Percentiles rank a stretch among this genome's conserved stretches.
These are phyloP conservation scores for Prochilodus magdalenae DNA, from an alignment of 2,113 vertebrate genomes.

Conservation along the genomic window DNA sequence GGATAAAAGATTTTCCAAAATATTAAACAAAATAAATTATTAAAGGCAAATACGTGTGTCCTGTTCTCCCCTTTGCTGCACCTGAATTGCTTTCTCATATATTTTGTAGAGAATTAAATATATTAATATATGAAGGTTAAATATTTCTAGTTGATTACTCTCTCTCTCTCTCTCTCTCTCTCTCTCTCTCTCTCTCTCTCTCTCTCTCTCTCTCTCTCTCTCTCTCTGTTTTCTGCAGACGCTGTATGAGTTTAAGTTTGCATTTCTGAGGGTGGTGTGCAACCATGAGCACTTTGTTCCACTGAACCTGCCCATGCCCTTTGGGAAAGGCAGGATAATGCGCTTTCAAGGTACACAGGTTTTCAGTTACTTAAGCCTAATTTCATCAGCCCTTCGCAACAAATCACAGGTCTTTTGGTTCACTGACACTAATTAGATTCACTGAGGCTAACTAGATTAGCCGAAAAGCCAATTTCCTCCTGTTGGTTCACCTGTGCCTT, in stretches of 20 bases:
- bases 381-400: neutral
- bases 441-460: neutral
- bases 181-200: too few relatives aligned
- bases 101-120: too few relatives aligned
- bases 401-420: neutral
- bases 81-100: too few relatives aligned
- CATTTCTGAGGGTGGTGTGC: conserved; percentile 94
- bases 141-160: too few relatives aligned
- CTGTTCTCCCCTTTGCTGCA: too few relatives aligned
- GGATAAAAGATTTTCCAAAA: too few relatives aligned
- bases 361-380: neutral
- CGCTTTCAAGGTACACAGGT: conserved; percentile 90
- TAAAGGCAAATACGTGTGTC: too few relatives aligned
- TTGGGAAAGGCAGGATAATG: conserved; percentile 93
- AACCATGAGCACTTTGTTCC: conserved; percentile 97
- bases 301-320: conserved; percentile 96
- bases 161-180: neutral
- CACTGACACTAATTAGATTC: neutral
- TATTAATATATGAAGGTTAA: too few relatives aligned
- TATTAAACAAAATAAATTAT: too few relatives aligned
- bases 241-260: conserved; percentile 97
- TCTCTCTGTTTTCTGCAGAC: conserved; percentile 78
- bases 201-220: neutral
- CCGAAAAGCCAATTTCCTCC: neutral
- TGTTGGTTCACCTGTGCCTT: neutral